These are phyloP conservation scores for Toxonevra muliebris DNA, from an alignment of 2,888 invertebrate genomes.

Conservation along the genomic window DNA sequence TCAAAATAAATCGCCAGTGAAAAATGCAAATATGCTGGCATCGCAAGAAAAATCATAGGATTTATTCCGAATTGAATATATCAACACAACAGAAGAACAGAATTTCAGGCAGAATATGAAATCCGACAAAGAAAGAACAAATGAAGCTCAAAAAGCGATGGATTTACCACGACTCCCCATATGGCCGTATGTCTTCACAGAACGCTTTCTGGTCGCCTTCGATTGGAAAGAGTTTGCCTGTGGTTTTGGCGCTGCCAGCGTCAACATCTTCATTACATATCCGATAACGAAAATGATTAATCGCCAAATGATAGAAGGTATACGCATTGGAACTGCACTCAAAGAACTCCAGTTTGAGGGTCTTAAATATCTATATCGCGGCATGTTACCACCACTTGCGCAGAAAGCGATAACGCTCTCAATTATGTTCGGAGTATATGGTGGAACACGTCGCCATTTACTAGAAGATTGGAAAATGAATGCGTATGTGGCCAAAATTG, in stretches of 20 bases:
- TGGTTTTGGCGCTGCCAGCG: conserved; percentile 89
- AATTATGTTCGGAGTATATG: conserved; percentile 97
- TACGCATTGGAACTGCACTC: conserved; percentile 78
- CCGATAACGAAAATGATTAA: conserved; percentile 97
- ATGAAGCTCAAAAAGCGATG: too few species aligned
- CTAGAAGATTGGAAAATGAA: conserved; percentile 68
- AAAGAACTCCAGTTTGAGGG: conserved; percentile 87
- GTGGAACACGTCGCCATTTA: conserved; percentile 73
- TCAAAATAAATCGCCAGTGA: too few species aligned
- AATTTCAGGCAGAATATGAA: too few species aligned
- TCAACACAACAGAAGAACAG: too few species aligned
- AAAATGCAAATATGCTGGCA: too few species aligned
- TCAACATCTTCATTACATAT: conserved; percentile 83
- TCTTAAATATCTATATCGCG: conserved; percentile 83
- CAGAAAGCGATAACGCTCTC: conserved; percentile 93
- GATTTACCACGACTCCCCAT: too few species aligned
- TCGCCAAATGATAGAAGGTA: conserved; percentile 94
- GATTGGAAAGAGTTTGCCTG: conserved; percentile 89
- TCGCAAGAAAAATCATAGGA: too few species aligned
- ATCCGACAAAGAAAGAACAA: too few species aligned
- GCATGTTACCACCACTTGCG: conserved; percentile 90
- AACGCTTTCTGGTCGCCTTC: conserved; percentile 54
- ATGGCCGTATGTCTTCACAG: conserved; percentile 32
- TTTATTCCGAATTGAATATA: too few species aligned
- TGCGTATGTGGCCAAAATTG: conserved; percentile 72